Conservation (phyloP, 2,797 vertebrate genomes). For the Sandelia bainsii region DNA sequence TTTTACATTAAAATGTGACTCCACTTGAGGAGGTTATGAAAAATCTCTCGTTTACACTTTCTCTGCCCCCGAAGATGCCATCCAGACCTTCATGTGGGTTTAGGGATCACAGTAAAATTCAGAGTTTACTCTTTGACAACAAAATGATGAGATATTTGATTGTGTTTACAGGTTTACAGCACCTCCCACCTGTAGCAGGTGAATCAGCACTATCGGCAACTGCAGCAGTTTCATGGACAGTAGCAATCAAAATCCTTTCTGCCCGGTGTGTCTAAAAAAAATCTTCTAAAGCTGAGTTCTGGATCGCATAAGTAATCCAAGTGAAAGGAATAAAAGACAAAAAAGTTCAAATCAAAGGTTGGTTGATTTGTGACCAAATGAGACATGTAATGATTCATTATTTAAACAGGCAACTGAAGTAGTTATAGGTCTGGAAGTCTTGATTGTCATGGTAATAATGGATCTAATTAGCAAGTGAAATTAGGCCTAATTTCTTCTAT, state of each 20-base stretch:
- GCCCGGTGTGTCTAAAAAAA: neutral
- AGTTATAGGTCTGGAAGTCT: constrained; percentile 16
- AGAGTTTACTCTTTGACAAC: too few relatives aligned
- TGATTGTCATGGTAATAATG: constrained; percentile 39
- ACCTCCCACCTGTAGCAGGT: neutral
- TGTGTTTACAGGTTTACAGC: constrained; percentile 1
- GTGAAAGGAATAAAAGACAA: too few relatives aligned
- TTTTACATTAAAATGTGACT: constrained; percentile 1
- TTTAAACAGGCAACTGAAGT: constrained; percentile 16
- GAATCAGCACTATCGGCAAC: neutral
- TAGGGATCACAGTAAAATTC: too few relatives aligned
- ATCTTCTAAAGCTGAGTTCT: neutral
- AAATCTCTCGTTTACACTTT: neutral
- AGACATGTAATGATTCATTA: constrained; percentile 30
- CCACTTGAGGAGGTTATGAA: neutral
- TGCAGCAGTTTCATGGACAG: constrained; percentile 5
- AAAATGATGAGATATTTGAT: neutral
- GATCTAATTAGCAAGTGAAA: constrained; percentile 39
- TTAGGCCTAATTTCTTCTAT: constrained; percentile 20
- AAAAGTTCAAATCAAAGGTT: neutral
- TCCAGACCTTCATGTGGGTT: neutral
- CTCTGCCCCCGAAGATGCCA: constrained; percentile 1
- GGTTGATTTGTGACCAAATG: constrained; percentile 35
- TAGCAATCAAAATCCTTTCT: constrained; percentile 2
- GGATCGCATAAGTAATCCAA: too few relatives aligned